Conservation (phyloP, 2,888 invertebrate species). For the Sarcophaga variegata region DNA sequence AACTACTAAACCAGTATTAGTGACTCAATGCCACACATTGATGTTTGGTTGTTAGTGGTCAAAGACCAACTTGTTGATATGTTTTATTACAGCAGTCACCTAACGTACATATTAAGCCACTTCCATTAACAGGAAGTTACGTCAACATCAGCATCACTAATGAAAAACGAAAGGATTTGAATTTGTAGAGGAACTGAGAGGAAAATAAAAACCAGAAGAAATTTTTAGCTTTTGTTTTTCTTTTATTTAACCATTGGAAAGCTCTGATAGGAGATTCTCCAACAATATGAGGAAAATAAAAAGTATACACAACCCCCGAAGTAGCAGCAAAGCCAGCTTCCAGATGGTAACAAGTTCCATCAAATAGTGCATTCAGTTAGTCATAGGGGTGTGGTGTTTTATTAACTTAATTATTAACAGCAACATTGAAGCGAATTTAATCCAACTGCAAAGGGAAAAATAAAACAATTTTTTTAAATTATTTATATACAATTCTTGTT, state of each 20-base stretch:
- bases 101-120: too few relatives aligned
- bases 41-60: not conserved
- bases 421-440: constrained; percentile 70
- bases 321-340: constrained; percentile 18
- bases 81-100: not conserved
- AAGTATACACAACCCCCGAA: constrained; percentile 33
- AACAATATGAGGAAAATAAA: constrained; percentile 53
- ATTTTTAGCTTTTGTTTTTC: constrained; percentile 31
- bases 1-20: constrained; percentile 13
- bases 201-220: not conserved
- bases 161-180: constrained; percentile 1
- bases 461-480: not conserved
- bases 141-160: not conserved
- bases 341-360: constrained; percentile 36
- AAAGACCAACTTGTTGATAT: not conserved
- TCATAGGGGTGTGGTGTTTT: constrained; percentile 27
- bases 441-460: constrained; percentile 76
- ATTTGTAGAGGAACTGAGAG: too few relatives aligned
- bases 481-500: not conserved
- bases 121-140: constrained; percentile 55
- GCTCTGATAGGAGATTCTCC: constrained; percentile 41
- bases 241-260: constrained; percentile 57
- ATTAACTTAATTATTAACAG: constrained; percentile 16
- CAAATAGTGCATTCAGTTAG: constrained; percentile 30
- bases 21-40: constrained; percentile 53